phyloP scores from a whole-genome alignment of 2,888 invertebrate genomes.

The Drosophila birchii region DNA sequence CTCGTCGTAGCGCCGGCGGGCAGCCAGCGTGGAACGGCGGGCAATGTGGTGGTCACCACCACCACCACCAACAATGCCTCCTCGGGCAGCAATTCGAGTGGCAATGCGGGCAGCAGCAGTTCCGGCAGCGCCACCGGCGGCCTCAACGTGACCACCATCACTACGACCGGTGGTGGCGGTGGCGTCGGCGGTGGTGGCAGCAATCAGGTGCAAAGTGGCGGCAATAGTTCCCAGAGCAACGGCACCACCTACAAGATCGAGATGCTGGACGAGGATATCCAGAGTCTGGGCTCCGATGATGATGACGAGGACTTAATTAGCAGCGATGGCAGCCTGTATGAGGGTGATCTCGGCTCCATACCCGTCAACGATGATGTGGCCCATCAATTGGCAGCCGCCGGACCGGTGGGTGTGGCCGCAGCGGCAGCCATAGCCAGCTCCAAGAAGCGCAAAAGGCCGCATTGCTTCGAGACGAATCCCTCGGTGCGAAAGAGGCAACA shows the following conservation, averaged over 20 bases:
- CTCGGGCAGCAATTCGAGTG: slow-evolving; percentile 21
- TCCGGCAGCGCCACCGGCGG: slow-evolving; percentile 44
- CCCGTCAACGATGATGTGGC: slow-evolving; percentile 93
- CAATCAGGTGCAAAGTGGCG: slow-evolving; percentile 63
- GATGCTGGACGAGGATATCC: slow-evolving; percentile 88
- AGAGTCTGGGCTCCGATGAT: slow-evolving; percentile 89
- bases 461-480: slow-evolving; percentile 98
- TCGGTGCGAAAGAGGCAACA: slow-evolving; percentile 98
- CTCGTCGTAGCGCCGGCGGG: slow-evolving; percentile 69
- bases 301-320: slow-evolving; percentile 95
- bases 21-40: slow-evolving; percentile 56
- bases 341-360: slow-evolving; percentile 92
- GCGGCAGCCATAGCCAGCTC: slow-evolving; percentile 98
- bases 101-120: slow-evolving; percentile 37
- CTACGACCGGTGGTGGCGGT: slow-evolving; percentile 75
- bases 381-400: slow-evolving; percentile 97
- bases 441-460: slow-evolving; percentile 96
- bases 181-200: slow-evolving; percentile 65
- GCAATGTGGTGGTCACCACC: slow-evolving; percentile 66
- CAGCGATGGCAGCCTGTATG: slow-evolving; percentile 92
- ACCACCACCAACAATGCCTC: slow-evolving; percentile 39
- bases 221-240: slow-evolving; percentile 66
- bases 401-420: slow-evolving; percentile 97
- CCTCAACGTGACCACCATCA: slow-evolving; percentile 84
- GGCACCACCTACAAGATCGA: slow-evolving; percentile 88